phyloP scores from a whole-genome alignment of 2,888 invertebrate genomes.

The Polia nebulosa region DNA sequence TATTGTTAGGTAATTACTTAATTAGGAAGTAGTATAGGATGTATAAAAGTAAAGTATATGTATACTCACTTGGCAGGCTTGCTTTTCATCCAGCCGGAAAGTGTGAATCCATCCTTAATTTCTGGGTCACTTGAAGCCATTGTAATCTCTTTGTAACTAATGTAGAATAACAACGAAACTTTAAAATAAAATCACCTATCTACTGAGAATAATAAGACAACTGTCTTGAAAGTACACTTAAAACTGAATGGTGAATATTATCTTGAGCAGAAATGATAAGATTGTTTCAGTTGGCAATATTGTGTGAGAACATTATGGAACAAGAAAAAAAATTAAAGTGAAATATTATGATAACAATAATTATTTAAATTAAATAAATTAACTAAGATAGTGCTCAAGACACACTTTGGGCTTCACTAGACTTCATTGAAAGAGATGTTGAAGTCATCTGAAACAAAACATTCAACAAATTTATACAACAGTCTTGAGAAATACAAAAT shows the following conservation, averaged over 20 bases:
- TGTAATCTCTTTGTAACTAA: constrained; percentile 51
- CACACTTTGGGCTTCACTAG: constrained; percentile 82
- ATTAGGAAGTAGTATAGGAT: too few species aligned
- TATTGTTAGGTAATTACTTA: too few species aligned
- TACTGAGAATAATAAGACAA: constrained; percentile 65
- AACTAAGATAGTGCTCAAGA: constrained; percentile 78
- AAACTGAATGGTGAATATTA: constrained; percentile 79
- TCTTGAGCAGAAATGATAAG: constrained; percentile 89
- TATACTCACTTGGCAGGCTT: constrained; percentile 90
- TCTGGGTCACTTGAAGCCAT: constrained; percentile 91
- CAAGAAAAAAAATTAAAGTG: constrained; percentile 48
- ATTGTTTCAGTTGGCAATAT: constrained; percentile 79
- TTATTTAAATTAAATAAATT: constrained; percentile 64
- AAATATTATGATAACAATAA: constrained; percentile 59
- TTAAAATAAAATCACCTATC: constrained; percentile 35
- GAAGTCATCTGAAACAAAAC: constrained; percentile 85
- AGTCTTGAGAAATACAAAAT: not conserved
- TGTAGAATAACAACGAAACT: constrained; percentile 30
- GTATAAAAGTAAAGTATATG: not conserved
- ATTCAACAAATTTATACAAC: constrained; percentile 22
- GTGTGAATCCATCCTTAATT: constrained; percentile 91
- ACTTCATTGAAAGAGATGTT: constrained; percentile 77
- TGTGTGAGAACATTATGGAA: constrained; percentile 70
- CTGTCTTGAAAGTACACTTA: constrained; percentile 68
- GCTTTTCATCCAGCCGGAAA: constrained; percentile 95